A percentile compares a stretch with the other conserved stretches of the same genome.
Evolutionary conservation across 2,113 vertebrate genomes (phyloP).

Genomic region (Crypturellus undulatus): DNA sequence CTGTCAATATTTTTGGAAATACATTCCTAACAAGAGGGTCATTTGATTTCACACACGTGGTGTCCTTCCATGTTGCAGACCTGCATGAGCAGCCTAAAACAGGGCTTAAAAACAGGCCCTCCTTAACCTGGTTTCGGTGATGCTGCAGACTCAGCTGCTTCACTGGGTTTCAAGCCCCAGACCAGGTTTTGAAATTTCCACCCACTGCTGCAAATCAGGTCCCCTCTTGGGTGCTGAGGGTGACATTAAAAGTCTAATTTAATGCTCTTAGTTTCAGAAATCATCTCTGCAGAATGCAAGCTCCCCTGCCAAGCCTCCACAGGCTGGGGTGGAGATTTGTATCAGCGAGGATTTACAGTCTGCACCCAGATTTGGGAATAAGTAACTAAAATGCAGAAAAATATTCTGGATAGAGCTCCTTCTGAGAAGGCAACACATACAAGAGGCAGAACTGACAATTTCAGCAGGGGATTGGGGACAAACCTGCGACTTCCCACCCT

Average conservation of each 20-base stretch:
- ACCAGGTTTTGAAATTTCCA: not conserved
- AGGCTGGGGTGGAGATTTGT: slow-evolving; percentile 32
- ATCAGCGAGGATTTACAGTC: not conserved
- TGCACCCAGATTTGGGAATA: not conserved
- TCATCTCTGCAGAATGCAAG: not conserved
- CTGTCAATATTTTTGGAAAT: not conserved
- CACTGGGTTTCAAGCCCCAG: not conserved
- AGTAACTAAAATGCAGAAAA: not conserved
- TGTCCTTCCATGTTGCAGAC: not conserved
- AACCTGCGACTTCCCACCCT: not conserved
- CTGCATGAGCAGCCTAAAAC: not conserved
- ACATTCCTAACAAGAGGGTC: not conserved
- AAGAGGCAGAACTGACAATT: not conserved
- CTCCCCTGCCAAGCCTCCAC: slow-evolving; percentile 28
- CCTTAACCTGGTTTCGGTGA: not conserved
- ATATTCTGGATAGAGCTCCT: not conserved
- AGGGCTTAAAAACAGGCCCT: not conserved
- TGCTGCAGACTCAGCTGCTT: not conserved
- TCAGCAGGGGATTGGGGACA: not conserved
- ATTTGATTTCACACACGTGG: not conserved
- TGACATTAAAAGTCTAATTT: slow-evolving; percentile 39
- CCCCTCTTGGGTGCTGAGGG: slow-evolving; percentile 16
- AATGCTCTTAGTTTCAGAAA: slow-evolving; percentile 22
- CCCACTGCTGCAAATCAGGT: slow-evolving; percentile 29
- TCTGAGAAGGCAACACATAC: not conserved